phyloP scores from a whole-genome alignment of 2,797 vertebrate species.

The Threskiornis aethiopicus region DNA sequence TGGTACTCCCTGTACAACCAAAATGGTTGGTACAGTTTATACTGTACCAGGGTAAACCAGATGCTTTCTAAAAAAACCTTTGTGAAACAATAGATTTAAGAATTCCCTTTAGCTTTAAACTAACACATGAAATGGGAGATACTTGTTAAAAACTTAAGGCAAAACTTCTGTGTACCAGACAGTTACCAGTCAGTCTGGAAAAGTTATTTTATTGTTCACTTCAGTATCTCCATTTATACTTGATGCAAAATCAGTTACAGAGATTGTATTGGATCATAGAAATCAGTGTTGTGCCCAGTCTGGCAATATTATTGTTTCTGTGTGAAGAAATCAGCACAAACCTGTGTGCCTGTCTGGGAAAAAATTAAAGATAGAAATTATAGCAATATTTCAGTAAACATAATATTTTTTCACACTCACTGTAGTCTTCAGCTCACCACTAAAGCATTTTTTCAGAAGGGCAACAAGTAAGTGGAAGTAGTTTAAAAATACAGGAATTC shows the following conservation, averaged over 20 bases:
- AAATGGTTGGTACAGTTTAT: not conserved
- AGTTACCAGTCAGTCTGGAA: not conserved
- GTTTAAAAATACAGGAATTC: not conserved
- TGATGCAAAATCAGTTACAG: not conserved
- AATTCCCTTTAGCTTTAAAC: not conserved
- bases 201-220: not conserved
- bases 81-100: not conserved
- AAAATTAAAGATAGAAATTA: not conserved
- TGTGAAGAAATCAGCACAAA: not conserved
- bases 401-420: not conserved
- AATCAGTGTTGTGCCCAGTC: not conserved
- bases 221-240: not conserved
- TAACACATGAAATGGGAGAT: not conserved
- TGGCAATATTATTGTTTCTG: not conserved
- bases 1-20: not conserved
- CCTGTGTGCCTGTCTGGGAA: accelerated
- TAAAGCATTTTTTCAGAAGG: not conserved
- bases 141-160: not conserved
- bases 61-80: not conserved
- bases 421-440: not conserved
- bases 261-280: not conserved
- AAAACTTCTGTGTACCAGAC: not conserved
- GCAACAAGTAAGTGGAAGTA: not conserved
- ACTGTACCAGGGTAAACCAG: not conserved
- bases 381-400: not conserved